Percentiles rank a stretch among this genome's conserved stretches.
Evolutionary conservation across 2,797 vertebrate species (phyloP).

Genomic region (Poecile montanus): DNA sequence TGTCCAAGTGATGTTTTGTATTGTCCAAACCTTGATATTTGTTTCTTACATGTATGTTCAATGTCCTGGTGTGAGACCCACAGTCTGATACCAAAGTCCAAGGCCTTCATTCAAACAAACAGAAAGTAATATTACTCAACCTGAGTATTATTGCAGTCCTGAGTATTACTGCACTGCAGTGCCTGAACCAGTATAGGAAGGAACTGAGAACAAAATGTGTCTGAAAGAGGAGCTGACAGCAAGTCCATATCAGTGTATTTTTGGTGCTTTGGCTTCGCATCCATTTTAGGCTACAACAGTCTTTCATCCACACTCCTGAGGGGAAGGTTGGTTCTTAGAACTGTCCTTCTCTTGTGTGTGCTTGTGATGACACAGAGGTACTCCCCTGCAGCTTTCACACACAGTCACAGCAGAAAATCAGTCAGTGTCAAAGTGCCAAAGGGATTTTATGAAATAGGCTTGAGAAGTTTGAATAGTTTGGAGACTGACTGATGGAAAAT

Average conservation of each 20-base stretch:
- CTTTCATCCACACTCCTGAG: not conserved
- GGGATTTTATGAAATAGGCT: not conserved
- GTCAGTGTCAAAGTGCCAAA: not conserved
- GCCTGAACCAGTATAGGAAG: not conserved
- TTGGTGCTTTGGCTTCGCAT: not conserved
- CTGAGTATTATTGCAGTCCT: not conserved
- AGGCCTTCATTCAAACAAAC: not conserved
- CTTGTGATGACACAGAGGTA: not conserved
- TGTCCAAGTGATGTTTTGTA: not conserved
- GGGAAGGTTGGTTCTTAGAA: not conserved
- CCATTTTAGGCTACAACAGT: not conserved
- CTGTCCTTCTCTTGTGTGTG: fast-evolving
- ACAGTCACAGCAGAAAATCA: not conserved
- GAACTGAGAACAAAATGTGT: not conserved
- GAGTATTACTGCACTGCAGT: not conserved
- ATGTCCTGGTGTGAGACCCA: not conserved
- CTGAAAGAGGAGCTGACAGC: not conserved
- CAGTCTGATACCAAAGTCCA: not conserved
- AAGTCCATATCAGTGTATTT: not conserved
- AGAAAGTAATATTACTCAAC: not conserved
- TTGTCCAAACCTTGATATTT: not conserved
- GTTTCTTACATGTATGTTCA: not conserved
- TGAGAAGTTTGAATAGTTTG: not conserved
- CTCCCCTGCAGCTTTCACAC: not conserved
- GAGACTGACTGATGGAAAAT: not conserved